These are phyloP conservation scores for Stichopus chloronotus DNA, from an alignment of 35 echinoderm and acorn worm genomes.

Conservation along the genomic window DNA sequence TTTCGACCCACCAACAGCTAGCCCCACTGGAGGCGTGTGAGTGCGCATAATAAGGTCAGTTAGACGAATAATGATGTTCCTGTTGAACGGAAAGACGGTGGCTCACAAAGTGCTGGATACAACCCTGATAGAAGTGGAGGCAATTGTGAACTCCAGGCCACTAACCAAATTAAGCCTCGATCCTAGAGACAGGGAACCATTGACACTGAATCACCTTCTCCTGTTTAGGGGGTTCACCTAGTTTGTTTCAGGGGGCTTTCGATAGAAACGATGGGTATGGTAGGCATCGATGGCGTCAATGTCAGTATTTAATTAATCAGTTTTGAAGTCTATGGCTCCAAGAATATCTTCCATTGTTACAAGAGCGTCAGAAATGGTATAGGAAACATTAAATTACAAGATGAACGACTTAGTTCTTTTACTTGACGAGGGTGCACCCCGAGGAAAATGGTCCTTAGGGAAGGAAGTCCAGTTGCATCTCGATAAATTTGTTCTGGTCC, in stretches of 20 bases:
- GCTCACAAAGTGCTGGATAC: conserved; percentile 37
- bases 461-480: not conserved
- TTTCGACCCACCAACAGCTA: conserved; percentile 43
- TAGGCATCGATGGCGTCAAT: not conserved
- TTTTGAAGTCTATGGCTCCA: not conserved
- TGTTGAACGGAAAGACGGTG: conserved; percentile 1
- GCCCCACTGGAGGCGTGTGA: not conserved
- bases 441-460: conserved; percentile 42
- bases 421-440: too few species aligned
- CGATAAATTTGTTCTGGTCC: not conserved
- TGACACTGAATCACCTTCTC: too few species aligned
- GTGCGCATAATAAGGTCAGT: not conserved
- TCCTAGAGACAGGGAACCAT: too few species aligned
- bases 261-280: not conserved
- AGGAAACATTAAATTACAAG: too few species aligned
- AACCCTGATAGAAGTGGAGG: conserved; percentile 21
- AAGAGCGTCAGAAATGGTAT: not conserved
- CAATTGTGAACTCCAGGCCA: conserved; percentile 30
- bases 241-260: conserved; percentile 1
- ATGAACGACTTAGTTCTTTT: too few species aligned
- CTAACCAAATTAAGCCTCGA: not conserved
- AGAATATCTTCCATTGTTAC: conserved; percentile 58
- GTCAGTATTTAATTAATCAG: not conserved
- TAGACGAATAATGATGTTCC: conserved; percentile 11
- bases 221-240: not conserved